phyloP scores from a whole-genome alignment of 1,140 invertebrate genomes.

The Drosophila suzukii region DNA sequence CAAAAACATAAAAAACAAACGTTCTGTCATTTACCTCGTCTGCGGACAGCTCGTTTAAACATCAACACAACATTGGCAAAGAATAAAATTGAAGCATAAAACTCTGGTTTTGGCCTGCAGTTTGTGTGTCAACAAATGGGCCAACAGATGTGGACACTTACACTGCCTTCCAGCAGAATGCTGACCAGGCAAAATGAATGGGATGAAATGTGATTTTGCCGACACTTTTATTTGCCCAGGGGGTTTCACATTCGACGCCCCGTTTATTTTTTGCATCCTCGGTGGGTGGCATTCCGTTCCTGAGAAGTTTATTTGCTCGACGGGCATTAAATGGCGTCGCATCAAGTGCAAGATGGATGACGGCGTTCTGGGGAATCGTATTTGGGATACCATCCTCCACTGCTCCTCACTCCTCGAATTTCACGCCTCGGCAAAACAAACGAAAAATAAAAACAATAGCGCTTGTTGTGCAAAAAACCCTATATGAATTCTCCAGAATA shows the following conservation, averaged over 20 bases:
- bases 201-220: not conserved
- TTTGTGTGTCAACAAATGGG: conserved; percentile 21
- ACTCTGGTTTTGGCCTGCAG: conserved; percentile 10
- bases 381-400: not conserved
- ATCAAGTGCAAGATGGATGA: conserved; percentile 39
- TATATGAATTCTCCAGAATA: conserved; percentile 18
- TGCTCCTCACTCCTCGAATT: conserved; percentile 6
- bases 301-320: conserved; percentile 21
- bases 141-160: conserved; percentile 6
- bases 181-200: conserved; percentile 5
- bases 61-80: conserved; percentile 22
- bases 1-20: not conserved
- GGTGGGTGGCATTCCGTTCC: conserved; percentile 24
- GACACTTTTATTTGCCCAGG: not conserved
- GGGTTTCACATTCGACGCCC: not conserved
- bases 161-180: conserved; percentile 7
- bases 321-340: conserved; percentile 16
- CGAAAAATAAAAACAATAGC: conserved; percentile 1
- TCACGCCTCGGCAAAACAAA: conserved; percentile 11
- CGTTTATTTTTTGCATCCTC: not conserved
- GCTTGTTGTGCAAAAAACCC: conserved; percentile 10
- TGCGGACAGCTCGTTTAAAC: conserved; percentile 35
- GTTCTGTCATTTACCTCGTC: conserved; percentile 3
- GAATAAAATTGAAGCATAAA: conserved; percentile 6
- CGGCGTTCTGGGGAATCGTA: conserved; percentile 14